Conservation (phyloP, 1,140 invertebrate species). For the Sinonovacula constricta region DNA sequence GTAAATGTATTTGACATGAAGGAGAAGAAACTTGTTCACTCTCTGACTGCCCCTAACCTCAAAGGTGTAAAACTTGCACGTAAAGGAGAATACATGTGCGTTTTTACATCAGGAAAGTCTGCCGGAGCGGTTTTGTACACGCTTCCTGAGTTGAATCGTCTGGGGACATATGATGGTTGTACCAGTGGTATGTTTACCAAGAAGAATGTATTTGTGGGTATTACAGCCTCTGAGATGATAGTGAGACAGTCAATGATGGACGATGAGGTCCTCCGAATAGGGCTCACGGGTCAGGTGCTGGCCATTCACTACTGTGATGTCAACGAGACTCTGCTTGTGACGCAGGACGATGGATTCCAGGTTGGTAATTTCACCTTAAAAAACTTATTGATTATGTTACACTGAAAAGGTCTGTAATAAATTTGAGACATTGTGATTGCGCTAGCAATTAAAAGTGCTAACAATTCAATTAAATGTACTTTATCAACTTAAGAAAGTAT, state of each 20-base stretch:
- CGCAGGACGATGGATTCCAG: constrained; percentile 35
- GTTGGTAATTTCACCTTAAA: too few species aligned
- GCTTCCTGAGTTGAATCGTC: not conserved
- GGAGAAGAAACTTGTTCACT: constrained; percentile 8
- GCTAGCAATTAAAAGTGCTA: too few species aligned
- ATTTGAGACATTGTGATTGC: too few species aligned
- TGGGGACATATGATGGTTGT: constrained; percentile 25
- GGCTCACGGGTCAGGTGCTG: constrained; percentile 16
- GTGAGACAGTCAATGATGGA: constrained; percentile 27
- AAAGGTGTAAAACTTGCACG: constrained; percentile 21
- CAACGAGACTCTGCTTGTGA: constrained; percentile 23
- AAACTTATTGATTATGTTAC: too few species aligned
- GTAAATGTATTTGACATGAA: constrained; percentile 27
- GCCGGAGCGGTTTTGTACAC: constrained; percentile 8
- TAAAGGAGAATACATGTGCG: constrained; percentile 34
- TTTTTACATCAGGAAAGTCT: constrained; percentile 18
- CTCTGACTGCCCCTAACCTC: constrained; percentile 8
- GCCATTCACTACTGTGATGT: constrained; percentile 29
- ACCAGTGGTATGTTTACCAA: constrained; percentile 37
- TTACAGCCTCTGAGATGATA: constrained; percentile 16
- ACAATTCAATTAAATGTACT: too few species aligned
- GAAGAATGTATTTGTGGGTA: constrained; percentile 31
- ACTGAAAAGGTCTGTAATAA: too few species aligned
- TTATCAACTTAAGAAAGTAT: too few species aligned
- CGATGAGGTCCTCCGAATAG: constrained; percentile 24